Evolutionary conservation across 2,888 invertebrate genomes (phyloP).

Genomic region (Drosophila kambysellisi): DNA sequence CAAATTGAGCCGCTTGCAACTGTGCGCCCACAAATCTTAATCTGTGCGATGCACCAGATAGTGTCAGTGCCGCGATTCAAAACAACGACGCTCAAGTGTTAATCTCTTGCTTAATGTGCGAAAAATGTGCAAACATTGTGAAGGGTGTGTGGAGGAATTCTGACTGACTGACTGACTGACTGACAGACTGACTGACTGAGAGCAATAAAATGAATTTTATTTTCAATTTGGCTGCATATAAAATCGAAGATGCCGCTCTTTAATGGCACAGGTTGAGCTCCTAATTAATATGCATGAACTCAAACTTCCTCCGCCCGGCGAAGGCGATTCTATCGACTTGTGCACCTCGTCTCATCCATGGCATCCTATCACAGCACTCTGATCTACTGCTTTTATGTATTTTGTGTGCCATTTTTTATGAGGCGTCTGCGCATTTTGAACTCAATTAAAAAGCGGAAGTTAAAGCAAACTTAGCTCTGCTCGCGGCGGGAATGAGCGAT

Average conservation of each 20-base stretch:
- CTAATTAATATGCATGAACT: slow-evolving; percentile 74
- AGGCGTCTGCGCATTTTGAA: slow-evolving; percentile 59
- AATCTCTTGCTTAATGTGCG: slow-evolving; percentile 65
- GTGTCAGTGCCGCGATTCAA: slow-evolving; percentile 33
- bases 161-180: neutral
- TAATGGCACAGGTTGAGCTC: slow-evolving; percentile 46
- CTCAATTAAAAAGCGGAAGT: slow-evolving; percentile 76
- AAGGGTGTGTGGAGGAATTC: neutral
- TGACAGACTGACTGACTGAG: neutral
- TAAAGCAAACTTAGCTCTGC: slow-evolving; percentile 1
- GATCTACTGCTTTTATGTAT: slow-evolving; percentile 30
- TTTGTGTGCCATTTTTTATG: slow-evolving; percentile 26
- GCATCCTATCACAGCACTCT: slow-evolving; percentile 36
- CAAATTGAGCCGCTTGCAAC: slow-evolving; percentile 62
- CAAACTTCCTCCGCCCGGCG: slow-evolving; percentile 46
- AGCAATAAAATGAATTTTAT: slow-evolving; percentile 57
- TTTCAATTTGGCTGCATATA: slow-evolving; percentile 57
- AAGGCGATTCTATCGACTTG: slow-evolving; percentile 25
- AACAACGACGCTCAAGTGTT: slow-evolving; percentile 50
- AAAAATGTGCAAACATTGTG: slow-evolving; percentile 64
- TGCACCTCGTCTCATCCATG: slow-evolving; percentile 31
- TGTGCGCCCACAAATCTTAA: slow-evolving; percentile 56
- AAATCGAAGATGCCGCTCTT: slow-evolving; percentile 47
- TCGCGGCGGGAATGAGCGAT: neutral
- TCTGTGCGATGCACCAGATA: slow-evolving; percentile 50